Evolutionary conservation across 2,113 vertebrate genomes (phyloP).

Genomic region (Isichthys henryi): DNA sequence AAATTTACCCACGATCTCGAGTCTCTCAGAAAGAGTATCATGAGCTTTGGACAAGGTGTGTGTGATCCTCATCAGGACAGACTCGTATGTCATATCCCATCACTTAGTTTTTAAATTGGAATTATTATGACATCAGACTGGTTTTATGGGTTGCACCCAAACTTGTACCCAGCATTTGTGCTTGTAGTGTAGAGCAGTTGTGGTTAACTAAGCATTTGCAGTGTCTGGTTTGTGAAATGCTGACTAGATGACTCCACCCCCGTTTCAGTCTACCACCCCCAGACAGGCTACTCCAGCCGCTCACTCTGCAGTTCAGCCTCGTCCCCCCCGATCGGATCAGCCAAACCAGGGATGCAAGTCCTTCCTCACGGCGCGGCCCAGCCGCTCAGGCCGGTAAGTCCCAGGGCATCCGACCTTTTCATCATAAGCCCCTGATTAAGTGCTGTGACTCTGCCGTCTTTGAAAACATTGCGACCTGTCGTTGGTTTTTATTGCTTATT

Average conservation of each 20-base stretch:
- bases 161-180: background rate
- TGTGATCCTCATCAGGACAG: background rate
- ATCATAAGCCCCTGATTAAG: background rate
- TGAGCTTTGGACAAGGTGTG: slow-evolving; percentile 84
- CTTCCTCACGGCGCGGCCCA: slow-evolving; percentile 39
- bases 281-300: slow-evolving; percentile 64
- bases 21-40: slow-evolving; percentile 71
- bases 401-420: background rate
- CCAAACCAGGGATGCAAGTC: slow-evolving; percentile 28
- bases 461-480: background rate
- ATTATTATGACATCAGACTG: background rate
- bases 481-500: background rate
- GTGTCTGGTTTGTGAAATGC: background rate
- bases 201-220: background rate
- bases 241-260: background rate
- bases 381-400: slow-evolving; percentile 51
- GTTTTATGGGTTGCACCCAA: background rate
- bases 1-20: slow-evolving; percentile 83
- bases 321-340: slow-evolving; percentile 19
- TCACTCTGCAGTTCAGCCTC: slow-evolving; percentile 45
- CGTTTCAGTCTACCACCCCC: slow-evolving; percentile 63
- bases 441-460: background rate
- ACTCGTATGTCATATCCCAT: background rate
- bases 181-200: background rate
- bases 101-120: background rate